phyloP scores from a whole-genome alignment of 2,113 vertebrate species.

The Laticauda laticaudata region DNA sequence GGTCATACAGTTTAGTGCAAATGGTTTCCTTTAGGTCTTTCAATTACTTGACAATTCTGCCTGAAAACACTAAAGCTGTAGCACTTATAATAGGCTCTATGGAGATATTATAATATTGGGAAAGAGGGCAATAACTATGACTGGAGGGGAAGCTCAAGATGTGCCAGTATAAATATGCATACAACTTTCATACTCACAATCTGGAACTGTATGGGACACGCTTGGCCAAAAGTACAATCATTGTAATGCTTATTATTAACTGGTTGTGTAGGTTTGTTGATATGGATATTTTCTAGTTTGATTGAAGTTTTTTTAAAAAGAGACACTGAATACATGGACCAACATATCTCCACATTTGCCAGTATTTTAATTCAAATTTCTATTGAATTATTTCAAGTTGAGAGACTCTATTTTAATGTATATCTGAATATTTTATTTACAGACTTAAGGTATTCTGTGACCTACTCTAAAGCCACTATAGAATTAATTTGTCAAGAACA shows the following conservation, averaged over 20 bases:
- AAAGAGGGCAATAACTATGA: background rate
- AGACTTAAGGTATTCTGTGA: background rate
- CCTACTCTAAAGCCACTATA: background rate
- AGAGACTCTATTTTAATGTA: background rate
- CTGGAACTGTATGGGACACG: background rate
- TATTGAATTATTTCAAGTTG: background rate
- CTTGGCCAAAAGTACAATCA: background rate
- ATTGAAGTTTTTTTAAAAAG: background rate
- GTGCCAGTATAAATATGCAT: background rate
- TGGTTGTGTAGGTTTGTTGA: background rate
- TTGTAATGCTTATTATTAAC: background rate
- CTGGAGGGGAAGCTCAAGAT: background rate
- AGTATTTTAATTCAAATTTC: background rate
- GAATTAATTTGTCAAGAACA: background rate
- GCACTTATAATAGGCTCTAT: background rate
- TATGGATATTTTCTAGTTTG: background rate
- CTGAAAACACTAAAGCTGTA: background rate
- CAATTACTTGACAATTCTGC: background rate
- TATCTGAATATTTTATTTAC: background rate
- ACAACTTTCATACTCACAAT: background rate
- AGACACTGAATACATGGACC: background rate
- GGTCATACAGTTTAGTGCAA: background rate
- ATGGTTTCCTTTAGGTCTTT: background rate
- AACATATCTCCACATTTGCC: background rate
- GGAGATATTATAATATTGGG: background rate